Percentiles rank a stretch among this genome's conserved stretches.
phyloP scores from a whole-genome alignment of 2,888 invertebrate species.

The Toxonevra muliebris region DNA sequence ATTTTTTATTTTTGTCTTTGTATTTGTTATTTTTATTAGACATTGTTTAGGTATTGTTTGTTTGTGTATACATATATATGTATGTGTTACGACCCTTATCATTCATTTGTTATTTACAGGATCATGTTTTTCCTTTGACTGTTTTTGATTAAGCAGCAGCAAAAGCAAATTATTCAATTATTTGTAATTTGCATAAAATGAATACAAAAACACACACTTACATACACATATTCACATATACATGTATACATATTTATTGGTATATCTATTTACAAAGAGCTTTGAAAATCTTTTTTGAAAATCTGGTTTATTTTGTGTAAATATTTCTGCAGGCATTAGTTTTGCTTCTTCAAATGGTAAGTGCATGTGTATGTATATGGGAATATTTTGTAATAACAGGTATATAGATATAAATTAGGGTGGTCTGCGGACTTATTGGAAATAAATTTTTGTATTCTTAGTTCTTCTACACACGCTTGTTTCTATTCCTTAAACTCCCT shows the following conservation, averaged over 20 bases:
- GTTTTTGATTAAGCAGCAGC: slow-evolving; percentile 15
- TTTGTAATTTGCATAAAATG: slow-evolving; percentile 18
- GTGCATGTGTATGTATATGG: no score
- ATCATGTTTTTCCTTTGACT: slow-evolving; percentile 16
- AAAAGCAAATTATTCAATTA: slow-evolving; percentile 20
- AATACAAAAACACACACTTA: no score
- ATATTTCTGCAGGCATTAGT: no score
- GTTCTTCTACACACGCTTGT: no score
- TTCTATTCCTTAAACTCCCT: no score
- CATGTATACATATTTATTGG: background rate
- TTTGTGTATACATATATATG: no score
- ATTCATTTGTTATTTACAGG: slow-evolving; percentile 8
- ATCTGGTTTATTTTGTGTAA: no score
- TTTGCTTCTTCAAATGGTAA: no score
- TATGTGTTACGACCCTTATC: slow-evolving; percentile 13
- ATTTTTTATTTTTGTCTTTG: slow-evolving; percentile 2
- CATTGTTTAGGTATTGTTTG: background rate
- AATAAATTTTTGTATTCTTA: no score
- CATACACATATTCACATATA: background rate
- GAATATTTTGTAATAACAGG: background rate
- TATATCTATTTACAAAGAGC: slow-evolving; percentile 1
- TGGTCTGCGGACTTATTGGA: no score
- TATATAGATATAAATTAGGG: background rate
- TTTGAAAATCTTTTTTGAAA: slow-evolving; percentile 14
- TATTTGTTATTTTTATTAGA: background rate